Percentiles rank a stretch among this genome's conserved stretches.
Conservation (phyloP, 1,140 invertebrate genomes). For the Drosophila ambigua region DNA sequence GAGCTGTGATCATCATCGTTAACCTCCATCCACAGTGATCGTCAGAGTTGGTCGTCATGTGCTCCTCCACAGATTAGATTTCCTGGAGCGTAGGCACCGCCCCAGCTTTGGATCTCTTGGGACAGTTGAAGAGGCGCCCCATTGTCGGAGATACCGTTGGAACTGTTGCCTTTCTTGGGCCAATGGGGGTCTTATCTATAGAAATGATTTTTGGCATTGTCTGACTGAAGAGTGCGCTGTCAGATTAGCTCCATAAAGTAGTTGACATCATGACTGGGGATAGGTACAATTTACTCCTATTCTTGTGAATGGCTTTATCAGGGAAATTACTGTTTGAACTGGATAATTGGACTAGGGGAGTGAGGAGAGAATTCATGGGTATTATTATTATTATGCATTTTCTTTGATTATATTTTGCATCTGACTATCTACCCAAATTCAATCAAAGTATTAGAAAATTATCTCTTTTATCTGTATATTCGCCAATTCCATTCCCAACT, state of each 20-base stretch:
- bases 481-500: slow-evolving; percentile 5
- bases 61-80: slow-evolving; percentile 2
- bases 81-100: not conserved
- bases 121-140: slow-evolving; percentile 37
- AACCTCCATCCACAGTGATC: slow-evolving; percentile 5
- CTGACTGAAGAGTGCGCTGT: slow-evolving; percentile 43
- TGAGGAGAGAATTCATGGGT: too few species aligned
- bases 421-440: too few species aligned
- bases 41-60: slow-evolving; percentile 1
- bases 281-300: slow-evolving; percentile 4
- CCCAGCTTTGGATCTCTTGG: slow-evolving; percentile 7
- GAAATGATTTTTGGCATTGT: slow-evolving; percentile 56
- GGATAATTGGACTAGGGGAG: too few species aligned
- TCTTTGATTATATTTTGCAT: too few species aligned
- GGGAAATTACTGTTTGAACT: slow-evolving; percentile 2
- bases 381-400: too few species aligned
- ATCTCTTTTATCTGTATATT: too few species aligned
- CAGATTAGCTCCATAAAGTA: slow-evolving; percentile 58
- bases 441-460: too few species aligned
- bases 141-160: slow-evolving; percentile 40
- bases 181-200: slow-evolving; percentile 54
- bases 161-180: slow-evolving; percentile 11
- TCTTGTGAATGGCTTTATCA: slow-evolving; percentile 19
- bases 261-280: slow-evolving; percentile 46
- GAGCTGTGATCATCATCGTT: not conserved